Base-by-base conservation (phyloP, 2,797 vertebrate genomes). In the Leuciscus waleckii region DNA sequence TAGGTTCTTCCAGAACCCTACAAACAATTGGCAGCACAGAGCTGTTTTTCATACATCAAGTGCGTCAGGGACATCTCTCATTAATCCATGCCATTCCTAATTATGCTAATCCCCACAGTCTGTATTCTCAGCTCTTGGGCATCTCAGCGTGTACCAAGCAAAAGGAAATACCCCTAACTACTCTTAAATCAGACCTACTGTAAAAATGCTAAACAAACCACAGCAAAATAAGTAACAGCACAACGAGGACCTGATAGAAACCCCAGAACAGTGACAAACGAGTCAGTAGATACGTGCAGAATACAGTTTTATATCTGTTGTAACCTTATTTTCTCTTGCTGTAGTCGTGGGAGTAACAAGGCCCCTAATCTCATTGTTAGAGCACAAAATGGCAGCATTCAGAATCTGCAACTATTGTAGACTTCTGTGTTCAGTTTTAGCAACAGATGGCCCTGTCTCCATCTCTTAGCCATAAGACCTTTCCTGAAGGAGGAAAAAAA, bases 71-170 rank as follows among this genome's bases (percentile, higher is more conserved):
- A 90, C 85, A 79, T 86, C 83, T 82, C 83, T 88, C 88, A 92
- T 91, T 93, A 93, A 93, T 92, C 91, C 88, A 85, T 82, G 91
- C 65, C 92, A 91, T 88, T 88, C 89, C 85, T 90, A 90, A 94
- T 93, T 93, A 90, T 92, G 88, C 89, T 92, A 92, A 92, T 90
- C 90, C 91, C 89, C 87, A 89, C 88, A 90, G 82, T 51, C 61
- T 21, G 67, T 73, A 88, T 90, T 89, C 86, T 90, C 68, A 26
- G 87, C 88, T 90, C 86, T 80, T 68, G 68, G 81, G 75, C 81
- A 86, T 88, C 54, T 63, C 41, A 29, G 67, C 21, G 0, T 49
- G 37, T 14, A 77, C 74, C 77, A 39, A 82, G 41, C 43, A 73
- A 78, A 5, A 35, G 35, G 35, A 29, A 29, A 5, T 56, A 67